These are phyloP conservation scores for Epicauta chinensis DNA, from an alignment of 1,140 invertebrate species.

Conservation along the genomic window DNA sequence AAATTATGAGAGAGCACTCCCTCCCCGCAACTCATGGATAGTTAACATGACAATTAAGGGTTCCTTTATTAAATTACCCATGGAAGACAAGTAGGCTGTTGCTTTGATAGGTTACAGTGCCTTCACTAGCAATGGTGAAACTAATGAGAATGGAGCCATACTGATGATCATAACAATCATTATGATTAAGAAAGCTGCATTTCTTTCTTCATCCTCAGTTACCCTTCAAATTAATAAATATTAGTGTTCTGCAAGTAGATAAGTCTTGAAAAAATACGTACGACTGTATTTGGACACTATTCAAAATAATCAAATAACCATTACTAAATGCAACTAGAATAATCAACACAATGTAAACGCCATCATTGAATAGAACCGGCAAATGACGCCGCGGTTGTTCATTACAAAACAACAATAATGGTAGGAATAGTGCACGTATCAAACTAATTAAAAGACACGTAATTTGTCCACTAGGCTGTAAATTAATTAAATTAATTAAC, in stretches of 20 bases:
- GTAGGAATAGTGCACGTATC: conserved; percentile 19
- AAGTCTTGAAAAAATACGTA: background rate
- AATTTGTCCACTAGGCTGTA: conserved; percentile 22
- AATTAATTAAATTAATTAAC: background rate
- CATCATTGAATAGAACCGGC: conserved; percentile 21
- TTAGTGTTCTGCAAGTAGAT: background rate
- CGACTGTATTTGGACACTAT: conserved; percentile 11
- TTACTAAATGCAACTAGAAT: conserved; percentile 20
- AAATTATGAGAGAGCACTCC: too few species aligned
- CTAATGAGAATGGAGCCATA: conserved; percentile 4
- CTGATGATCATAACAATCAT: conserved; percentile 9
- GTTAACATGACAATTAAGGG: too few species aligned
- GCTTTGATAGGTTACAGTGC: conserved; percentile 1
- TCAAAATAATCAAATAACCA: conserved; percentile 22
- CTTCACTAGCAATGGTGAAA: conserved; percentile 3
- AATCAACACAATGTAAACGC: conserved; percentile 19
- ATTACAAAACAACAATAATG: conserved; percentile 26
- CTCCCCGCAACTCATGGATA: too few species aligned
- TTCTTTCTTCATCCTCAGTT: conserved; percentile 2
- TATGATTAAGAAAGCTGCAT: background rate
- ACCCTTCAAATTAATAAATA: background rate
- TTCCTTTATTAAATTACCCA: too few species aligned
- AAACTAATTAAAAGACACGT: conserved; percentile 15
- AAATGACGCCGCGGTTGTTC: conserved; percentile 21
- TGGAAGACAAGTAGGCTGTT: too few species aligned